Percentiles rank a stretch among this genome's conserved stretches.
phyloP scores from a whole-genome alignment of 1,140 invertebrate genomes.

The Dendrolimus kikuchii region DNA sequence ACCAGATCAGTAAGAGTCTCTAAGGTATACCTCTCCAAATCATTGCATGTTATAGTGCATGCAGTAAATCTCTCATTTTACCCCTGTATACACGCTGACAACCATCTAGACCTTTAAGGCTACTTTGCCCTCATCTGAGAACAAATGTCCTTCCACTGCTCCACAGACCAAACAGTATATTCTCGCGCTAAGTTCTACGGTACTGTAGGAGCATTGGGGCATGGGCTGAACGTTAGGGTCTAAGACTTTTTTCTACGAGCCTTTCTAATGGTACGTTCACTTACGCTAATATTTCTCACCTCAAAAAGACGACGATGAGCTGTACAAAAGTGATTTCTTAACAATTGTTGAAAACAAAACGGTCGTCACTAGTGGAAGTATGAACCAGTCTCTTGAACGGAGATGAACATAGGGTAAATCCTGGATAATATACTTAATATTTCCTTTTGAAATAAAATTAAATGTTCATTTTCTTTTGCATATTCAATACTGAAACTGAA shows the following conservation, averaged over 20 bases:
- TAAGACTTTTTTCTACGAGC: not conserved
- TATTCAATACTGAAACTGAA: too few relatives aligned
- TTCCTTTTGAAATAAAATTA: too few relatives aligned
- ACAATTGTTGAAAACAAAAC: not conserved
- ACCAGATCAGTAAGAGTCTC: slow-evolving; percentile 13
- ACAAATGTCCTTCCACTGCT: not conserved
- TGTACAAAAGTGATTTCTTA: not conserved
- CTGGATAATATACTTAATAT: too few relatives aligned
- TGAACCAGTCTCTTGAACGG: too few relatives aligned
- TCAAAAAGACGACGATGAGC: not conserved
- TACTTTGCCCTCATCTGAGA: slow-evolving; percentile 5
- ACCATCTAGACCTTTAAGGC: slow-evolving; percentile 3
- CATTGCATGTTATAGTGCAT: slow-evolving; percentile 5
- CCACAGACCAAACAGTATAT: too few relatives aligned
- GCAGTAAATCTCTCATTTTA: slow-evolving; percentile 3
- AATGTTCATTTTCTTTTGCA: too few relatives aligned
- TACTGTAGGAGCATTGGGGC: not conserved
- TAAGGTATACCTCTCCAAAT: slow-evolving; percentile 7
- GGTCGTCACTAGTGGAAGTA: too few relatives aligned
- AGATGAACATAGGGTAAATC: too few relatives aligned
- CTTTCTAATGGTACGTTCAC: not conserved
- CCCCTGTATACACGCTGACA: slow-evolving; percentile 6
- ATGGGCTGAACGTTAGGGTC: not conserved
- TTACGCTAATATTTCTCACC: not conserved
- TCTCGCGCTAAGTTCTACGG: slow-evolving; percentile 3